Evolutionary conservation across 2,797 vertebrate genomes (phyloP).

Genomic region (Vespertilio murinus): DNA sequence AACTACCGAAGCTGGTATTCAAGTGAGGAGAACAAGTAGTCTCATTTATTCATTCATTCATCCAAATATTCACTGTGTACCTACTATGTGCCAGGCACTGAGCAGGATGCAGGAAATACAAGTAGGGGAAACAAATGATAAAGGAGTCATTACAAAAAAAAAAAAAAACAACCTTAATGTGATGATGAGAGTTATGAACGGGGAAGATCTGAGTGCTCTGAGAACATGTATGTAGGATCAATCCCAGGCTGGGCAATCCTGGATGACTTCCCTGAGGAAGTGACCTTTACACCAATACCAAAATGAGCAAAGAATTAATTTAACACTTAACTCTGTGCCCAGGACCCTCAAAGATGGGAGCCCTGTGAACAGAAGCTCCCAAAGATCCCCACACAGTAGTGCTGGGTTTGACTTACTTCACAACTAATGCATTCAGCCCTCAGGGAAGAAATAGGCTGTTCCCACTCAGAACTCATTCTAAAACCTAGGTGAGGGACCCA

Average conservation of each 20-base stretch:
- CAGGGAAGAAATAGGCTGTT: neutral
- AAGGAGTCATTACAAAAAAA: neutral
- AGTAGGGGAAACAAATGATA: neutral
- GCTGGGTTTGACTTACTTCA: neutral
- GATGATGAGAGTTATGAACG: neutral
- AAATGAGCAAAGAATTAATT: neutral
- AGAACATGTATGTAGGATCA: neutral
- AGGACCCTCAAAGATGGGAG: neutral
- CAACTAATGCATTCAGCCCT: neutral
- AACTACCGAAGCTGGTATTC: neutral
- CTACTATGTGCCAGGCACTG: neutral
- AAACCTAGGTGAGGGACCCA: neutral
- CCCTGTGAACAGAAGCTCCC: neutral
- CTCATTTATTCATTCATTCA: neutral
- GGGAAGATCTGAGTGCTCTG: neutral
- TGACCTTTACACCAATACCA: neutral
- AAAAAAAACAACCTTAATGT: neutral
- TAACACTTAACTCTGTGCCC: neutral
- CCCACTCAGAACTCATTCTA: neutral
- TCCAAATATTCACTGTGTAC: neutral
- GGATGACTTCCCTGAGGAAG: neutral
- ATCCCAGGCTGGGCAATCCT: neutral
- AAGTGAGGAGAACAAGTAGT: neutral
- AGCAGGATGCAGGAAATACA: neutral
- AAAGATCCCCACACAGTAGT: neutral